A percentile compares a stretch with the other conserved stretches of the same genome.
These are phyloP conservation scores for Cinclus cinclus DNA, from an alignment of 2,113 vertebrate genomes.

Conservation along the genomic window DNA sequence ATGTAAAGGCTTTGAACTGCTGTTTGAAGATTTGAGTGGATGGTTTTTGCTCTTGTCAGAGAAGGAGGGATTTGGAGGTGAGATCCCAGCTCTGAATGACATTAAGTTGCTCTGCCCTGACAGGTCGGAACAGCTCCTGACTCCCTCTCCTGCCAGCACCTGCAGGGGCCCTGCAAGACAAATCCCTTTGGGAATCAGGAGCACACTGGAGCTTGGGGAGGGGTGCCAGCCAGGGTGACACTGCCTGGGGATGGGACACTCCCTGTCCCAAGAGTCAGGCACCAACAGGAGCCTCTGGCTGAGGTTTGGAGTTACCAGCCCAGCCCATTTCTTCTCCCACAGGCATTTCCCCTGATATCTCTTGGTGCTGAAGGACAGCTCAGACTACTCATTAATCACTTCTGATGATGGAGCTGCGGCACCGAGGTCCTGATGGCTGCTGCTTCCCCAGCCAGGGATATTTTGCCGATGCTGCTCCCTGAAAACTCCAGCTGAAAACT, in stretches of 20 bases:
- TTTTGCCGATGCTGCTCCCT: background rate
- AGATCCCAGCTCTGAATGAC: background rate
- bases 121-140: background rate
- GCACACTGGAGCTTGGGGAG: background rate
- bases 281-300: background rate
- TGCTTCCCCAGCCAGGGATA: background rate
- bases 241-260: background rate
- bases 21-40: conserved; percentile 8
- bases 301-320: background rate
- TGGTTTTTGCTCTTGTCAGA: conserved; percentile 11
- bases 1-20: conserved; percentile 34
- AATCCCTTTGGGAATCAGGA: background rate
- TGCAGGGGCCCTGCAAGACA: background rate
- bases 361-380: background rate
- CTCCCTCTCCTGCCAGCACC: background rate
- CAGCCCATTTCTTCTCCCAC: background rate
- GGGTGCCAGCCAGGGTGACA: background rate
- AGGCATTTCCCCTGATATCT: accelerated
- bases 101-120: background rate
- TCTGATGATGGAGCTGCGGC: accelerated
- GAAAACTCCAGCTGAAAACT: background rate
- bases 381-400: background rate
- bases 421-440: accelerated
- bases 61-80: background rate
- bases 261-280: accelerated